Evolutionary conservation across 2,113 vertebrate species (phyloP), one percentile per base, ranked within the genome.

Genomic region (Chloropsis cyanopogon): DNA sequence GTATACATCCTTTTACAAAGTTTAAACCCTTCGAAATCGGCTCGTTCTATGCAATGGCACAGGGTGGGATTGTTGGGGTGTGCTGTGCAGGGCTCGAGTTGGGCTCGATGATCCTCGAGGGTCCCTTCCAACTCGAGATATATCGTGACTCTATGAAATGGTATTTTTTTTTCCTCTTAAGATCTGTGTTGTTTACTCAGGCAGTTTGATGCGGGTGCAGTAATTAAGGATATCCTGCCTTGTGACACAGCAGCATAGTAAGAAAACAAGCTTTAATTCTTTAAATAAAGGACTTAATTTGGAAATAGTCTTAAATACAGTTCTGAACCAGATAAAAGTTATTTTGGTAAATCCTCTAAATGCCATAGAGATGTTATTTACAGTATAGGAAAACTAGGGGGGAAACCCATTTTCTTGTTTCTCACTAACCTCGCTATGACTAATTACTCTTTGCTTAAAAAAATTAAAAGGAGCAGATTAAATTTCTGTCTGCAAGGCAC

Each of bases 391-490:
- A 93, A 89, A 89, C 76, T 75, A 73, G 65, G 69, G 92, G 91
- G 94, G 90, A 66, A 94, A 93, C 84, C 75, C 33, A 19, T 95
- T 96, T 97, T 91, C 90, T 96, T 80, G 69, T 86, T 96, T 93
- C 79, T 96, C 35, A 7, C 72, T 88, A 93, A 84, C 95, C 95
- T 95, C 84, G 53, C 87, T 92, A 83, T 87, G 86, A 95, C 95
- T 96, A 95, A 96, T 97, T 97, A 96, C 92, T 90, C 76, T 91
- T 95, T 96, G 96, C 96, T 96, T 92, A 91, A 52, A 97, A 96
- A 92, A 96, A 97, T 88, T 81, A 94, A 97, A 96, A 97, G 94
- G 95, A 96, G 21, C 86, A 97, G 97, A 97, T 98, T 97, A 93
- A 95, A 95, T 97, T 97, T 98, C 96, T 97, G 94, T 96, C 93